Evolutionary conservation across 2,888 invertebrate genomes (phyloP), one percentile per base, ranked within the genome.

Genomic region (Drosophila neutralis): DNA sequence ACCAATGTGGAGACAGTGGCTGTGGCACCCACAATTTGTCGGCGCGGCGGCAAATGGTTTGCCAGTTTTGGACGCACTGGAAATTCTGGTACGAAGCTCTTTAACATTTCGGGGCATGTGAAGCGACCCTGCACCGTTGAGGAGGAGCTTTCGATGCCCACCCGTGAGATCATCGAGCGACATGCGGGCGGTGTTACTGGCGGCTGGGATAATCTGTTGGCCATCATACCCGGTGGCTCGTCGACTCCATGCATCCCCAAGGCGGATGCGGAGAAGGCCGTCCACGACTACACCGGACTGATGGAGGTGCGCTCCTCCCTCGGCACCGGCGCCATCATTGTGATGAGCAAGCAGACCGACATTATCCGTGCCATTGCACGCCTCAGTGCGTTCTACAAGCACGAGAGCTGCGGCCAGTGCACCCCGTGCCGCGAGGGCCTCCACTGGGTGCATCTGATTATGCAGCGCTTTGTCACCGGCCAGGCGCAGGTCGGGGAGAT

Each of bases 381-480:
- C 31, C 95, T 99, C 69, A 97, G 97, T 82, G 96, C 97, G 94
- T 99, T 99, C 94, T 99, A 99, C 94, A 98, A 99, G 92, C 99
- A 99, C 93, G 99, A 99, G 94, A 98, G 98, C 45, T 99, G 99
- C 92, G 99, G 99, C 2, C 99, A 99, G 94, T 99, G 99, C 93
- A 99, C 99, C 62, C 99, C 99, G 4, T 99, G 99, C 92, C 95
- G 99, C 73, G 99, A 99, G 94, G 99, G 99, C 42, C 96, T 97
- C 68, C 95, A 95, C 36, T 98, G 98, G 98, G 97, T 98, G 96
- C 96, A 96, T 93, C 97, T 98, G 93, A 95, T 97, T 86, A 95
- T 97, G 95, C 94, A 87, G 36, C 86, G 95, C 92, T 95, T 97
- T 91, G 96, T 98, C 29, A 95, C 96, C 52, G 99, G 99, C 51